Evolutionary conservation across 2,888 invertebrate genomes (phyloP).

Genomic region (Augiades crinisus): DNA sequence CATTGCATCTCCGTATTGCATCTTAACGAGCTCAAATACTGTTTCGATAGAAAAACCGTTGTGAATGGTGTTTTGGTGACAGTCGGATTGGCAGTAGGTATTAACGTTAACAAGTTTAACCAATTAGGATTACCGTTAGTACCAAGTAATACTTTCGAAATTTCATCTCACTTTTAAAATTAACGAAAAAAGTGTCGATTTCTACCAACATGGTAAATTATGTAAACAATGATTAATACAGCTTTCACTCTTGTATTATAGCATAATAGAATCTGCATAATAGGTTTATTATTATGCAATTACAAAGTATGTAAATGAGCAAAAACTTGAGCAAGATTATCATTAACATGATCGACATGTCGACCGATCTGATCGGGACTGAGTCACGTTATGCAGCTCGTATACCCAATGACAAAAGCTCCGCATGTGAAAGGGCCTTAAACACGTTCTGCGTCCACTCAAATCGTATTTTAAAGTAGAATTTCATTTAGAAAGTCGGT

Average conservation of each 20-base stretch:
- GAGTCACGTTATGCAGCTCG: slow-evolving; percentile 11
- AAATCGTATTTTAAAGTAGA: slow-evolving; percentile 24
- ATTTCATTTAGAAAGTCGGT: slow-evolving; percentile 17
- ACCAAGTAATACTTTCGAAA: slow-evolving; percentile 14
- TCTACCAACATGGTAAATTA: slow-evolving; percentile 2
- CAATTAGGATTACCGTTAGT: slow-evolving; percentile 13
- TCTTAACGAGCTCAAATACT: not conserved
- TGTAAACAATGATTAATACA: slow-evolving; percentile 8
- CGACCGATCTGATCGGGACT: slow-evolving; percentile 12
- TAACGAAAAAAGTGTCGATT: not conserved
- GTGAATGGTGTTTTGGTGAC: not conserved
- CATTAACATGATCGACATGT: slow-evolving; percentile 23
- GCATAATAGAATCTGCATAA: no score
- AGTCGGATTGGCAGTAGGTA: not conserved
- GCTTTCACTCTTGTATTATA: slow-evolving; percentile 16
- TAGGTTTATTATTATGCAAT: slow-evolving; percentile 6
- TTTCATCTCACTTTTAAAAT: slow-evolving; percentile 2
- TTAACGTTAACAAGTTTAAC: slow-evolving; percentile 2
- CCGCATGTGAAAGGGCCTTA: slow-evolving; percentile 35
- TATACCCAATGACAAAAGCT: slow-evolving; percentile 26
- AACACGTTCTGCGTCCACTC: slow-evolving; percentile 26
- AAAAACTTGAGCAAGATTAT: slow-evolving; percentile 16
- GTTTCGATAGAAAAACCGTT: not conserved
- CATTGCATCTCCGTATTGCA: slow-evolving; percentile 1
- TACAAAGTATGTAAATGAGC: slow-evolving; percentile 7